A percentile compares a stretch with the other conserved stretches of the same genome.
phyloP scores from a whole-genome alignment of 2,888 invertebrate species.

The Heliconius charithonia region DNA sequence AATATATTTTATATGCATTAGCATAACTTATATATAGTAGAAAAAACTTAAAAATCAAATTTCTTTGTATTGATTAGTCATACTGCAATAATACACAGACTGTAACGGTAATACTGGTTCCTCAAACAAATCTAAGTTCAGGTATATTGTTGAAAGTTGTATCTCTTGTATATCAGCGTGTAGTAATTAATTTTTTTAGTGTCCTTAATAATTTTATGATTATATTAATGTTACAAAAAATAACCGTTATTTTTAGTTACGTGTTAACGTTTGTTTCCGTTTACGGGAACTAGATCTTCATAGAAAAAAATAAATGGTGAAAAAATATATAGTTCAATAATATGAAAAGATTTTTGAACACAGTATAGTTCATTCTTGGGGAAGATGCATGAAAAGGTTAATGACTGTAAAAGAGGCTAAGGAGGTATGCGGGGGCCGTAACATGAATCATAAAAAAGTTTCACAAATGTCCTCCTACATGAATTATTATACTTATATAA shows the following conservation, averaged over 20 bases:
- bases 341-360: no score
- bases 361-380: no score
- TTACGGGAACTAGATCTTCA: no score
- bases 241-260: not conserved
- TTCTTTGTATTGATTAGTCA: not conserved
- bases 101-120: slow-evolving; percentile 16
- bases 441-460: no score
- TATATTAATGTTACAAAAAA: not conserved
- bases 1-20: no score
- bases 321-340: not conserved
- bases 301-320: not conserved
- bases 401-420: not conserved
- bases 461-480: not conserved
- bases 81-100: not conserved
- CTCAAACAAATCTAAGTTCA: slow-evolving; percentile 1
- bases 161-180: not conserved
- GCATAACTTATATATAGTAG: no score
- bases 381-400: no score
- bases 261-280: not conserved
- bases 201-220: not conserved
- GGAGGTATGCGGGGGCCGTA: no score
- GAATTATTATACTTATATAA: not conserved
- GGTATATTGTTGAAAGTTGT: not conserved
- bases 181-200: not conserved
- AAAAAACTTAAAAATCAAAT: no score